Percentiles rank a stretch among this genome's conserved stretches.
Conservation (phyloP, 53 echinoderm and acorn worm genomes). For the Pentamera pediparva region DNA sequence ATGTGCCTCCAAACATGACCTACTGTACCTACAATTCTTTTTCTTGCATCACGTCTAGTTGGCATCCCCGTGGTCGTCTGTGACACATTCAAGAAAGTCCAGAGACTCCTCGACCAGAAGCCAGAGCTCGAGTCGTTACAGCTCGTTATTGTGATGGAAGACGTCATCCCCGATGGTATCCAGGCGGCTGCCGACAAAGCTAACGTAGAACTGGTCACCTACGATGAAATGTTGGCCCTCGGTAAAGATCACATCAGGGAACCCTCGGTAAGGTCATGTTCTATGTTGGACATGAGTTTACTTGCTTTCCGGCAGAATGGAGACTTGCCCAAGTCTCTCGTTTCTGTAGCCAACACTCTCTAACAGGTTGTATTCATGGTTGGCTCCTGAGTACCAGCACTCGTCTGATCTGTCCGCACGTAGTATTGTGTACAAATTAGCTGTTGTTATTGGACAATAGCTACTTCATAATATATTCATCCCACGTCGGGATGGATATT, state of each 20-base stretch:
- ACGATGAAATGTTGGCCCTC: background rate
- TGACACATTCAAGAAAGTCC: slow-evolving; percentile 19
- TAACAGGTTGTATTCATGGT: too few species aligned
- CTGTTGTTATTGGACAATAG: too few species aligned
- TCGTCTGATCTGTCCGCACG: too few species aligned
- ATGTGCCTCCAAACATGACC: background rate
- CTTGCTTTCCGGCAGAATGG: too few species aligned
- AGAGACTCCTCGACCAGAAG: slow-evolving; percentile 20
- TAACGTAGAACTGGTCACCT: slow-evolving; percentile 17
- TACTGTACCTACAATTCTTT: background rate
- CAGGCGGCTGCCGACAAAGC: background rate
- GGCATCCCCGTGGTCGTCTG: slow-evolving; percentile 3
- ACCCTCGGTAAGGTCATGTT: background rate
- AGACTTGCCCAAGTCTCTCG: too few species aligned
- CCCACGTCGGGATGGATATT: too few species aligned
- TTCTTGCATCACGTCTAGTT: slow-evolving; percentile 9
- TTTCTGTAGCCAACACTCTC: too few species aligned
- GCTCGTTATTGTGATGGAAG: background rate
- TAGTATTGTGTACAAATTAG: too few species aligned
- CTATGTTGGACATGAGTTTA: too few species aligned
- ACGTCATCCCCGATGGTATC: background rate
- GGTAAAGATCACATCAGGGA: slow-evolving; percentile 1
- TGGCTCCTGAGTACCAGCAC: too few species aligned
- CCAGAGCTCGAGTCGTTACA: background rate
- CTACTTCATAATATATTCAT: too few species aligned